Evolutionary conservation across 2,888 invertebrate species (phyloP).

Genomic region (Caradrina clavipalpis): DNA sequence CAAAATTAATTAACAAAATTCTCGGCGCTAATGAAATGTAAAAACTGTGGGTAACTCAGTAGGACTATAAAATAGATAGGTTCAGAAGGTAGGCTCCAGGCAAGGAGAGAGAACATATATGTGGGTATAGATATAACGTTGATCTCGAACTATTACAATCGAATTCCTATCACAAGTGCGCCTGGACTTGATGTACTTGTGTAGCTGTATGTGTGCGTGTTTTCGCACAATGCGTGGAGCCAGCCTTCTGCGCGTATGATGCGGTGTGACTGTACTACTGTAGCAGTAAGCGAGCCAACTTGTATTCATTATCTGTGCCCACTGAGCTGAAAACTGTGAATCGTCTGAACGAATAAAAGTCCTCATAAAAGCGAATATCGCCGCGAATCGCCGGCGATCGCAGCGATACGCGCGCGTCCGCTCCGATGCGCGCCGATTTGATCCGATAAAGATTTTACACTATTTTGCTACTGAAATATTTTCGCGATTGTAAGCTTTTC

Average conservation of each 20-base stretch:
- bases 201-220: not conserved
- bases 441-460: conserved; percentile 71
- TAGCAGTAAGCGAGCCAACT: conserved; percentile 50
- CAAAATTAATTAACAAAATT: conserved; percentile 53
- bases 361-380: conserved; percentile 64
- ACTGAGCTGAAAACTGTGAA: conserved; percentile 62
- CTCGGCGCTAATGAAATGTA: conserved; percentile 50
- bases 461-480: conserved; percentile 64
- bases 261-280: conserved; percentile 9
- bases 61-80: not conserved
- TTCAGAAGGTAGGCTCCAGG: conserved; percentile 1
- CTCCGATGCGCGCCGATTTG: conserved; percentile 63
- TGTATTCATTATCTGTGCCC: conserved; percentile 64
- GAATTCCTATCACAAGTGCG: no score
- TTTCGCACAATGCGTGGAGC: not conserved
- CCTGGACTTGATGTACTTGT: not conserved
- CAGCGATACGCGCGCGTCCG: conserved; percentile 45
- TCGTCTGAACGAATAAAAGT: conserved; percentile 64
- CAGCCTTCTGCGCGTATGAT: not conserved
- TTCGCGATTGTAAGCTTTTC: conserved; percentile 55
- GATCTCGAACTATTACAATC: no score
- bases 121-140: not conserved
- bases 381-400: conserved; percentile 59
- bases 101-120: no score
- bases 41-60: conserved; percentile 46